These are phyloP conservation scores for Pantherophis vulpinus DNA, from an alignment of 2,797 vertebrate species.

Conservation along the genomic window DNA sequence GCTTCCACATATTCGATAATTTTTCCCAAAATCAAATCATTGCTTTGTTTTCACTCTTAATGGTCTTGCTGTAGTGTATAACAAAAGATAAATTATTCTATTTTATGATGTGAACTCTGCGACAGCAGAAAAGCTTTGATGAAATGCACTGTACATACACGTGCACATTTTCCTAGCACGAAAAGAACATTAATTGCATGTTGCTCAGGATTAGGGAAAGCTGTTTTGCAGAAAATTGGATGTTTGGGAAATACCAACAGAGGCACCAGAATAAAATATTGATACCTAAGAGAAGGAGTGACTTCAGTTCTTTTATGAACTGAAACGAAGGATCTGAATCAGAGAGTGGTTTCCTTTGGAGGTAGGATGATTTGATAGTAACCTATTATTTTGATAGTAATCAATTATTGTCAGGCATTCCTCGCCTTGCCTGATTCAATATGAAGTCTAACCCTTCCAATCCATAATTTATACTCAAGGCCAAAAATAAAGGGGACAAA, in stretches of 20 bases:
- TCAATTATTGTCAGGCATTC: neutral
- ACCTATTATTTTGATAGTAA: constrained; percentile 11
- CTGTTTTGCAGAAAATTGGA: constrained; percentile 12
- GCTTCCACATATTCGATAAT: too few relatives aligned
- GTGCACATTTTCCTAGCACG: neutral
- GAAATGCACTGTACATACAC: neutral
- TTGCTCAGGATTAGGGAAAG: neutral
- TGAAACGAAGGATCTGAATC: constrained; percentile 13
- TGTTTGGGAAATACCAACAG: constrained; percentile 14
- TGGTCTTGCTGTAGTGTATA: constrained; percentile 31
- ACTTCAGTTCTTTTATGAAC: constrained; percentile 1
- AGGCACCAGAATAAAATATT: neutral
- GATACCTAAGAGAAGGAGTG: constrained; percentile 10
- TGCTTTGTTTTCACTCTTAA: neutral
- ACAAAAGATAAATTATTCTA: constrained; percentile 17
- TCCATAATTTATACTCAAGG: neutral
- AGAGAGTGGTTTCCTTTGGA: neutral
- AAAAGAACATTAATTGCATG: constrained; percentile 24
- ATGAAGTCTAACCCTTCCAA: neutral
- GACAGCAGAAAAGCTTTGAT: neutral
- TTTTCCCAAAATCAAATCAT: neutral
- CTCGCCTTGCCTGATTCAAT: neutral
- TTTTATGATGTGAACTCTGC: neutral
- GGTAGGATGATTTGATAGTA: constrained; percentile 29
- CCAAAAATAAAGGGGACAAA: neutral